Percentiles rank a stretch among this genome's conserved stretches.
These are phyloP conservation scores for Sprattus sprattus DNA, from an alignment of 2,113 vertebrate genomes.

Conservation along the genomic window DNA sequence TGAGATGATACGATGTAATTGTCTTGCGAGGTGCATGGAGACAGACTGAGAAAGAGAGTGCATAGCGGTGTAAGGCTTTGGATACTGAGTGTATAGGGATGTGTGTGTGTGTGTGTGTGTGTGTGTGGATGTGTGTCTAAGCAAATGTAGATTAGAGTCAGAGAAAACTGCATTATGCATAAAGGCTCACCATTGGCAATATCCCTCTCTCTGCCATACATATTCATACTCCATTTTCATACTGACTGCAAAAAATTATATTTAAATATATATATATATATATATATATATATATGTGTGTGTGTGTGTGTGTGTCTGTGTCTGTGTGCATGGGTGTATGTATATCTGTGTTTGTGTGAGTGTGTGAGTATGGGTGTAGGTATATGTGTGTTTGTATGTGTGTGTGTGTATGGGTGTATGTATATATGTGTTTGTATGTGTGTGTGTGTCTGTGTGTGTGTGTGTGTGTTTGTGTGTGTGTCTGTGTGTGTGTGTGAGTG, in stretches of 20 bases:
- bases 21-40: constrained; percentile 32
- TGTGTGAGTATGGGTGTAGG: neutral
- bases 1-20: neutral
- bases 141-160: constrained; percentile 71
- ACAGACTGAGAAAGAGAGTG: constrained; percentile 44
- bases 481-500: no score
- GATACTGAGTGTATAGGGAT: constrained; percentile 35
- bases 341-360: neutral
- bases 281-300: constrained; percentile 17
- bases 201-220: constrained; percentile 67
- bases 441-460: constrained; percentile 34
- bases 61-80: constrained; percentile 41
- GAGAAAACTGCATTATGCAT: constrained; percentile 77
- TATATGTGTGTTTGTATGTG: constrained; percentile 47
- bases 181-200: constrained; percentile 71
- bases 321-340: neutral
- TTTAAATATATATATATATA: constrained; percentile 55
- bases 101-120: constrained; percentile 31
- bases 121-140: constrained; percentile 57
- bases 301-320: constrained; percentile 19
- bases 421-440: no score
- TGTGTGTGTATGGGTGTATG: neutral
- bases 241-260: constrained; percentile 56
- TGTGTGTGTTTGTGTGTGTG: neutral
- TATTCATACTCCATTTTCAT: constrained; percentile 72